A percentile compares a stretch with the other conserved stretches of the same genome.
phyloP scores from a whole-genome alignment of 2,797 vertebrate species.

The Liasis olivaceus region DNA sequence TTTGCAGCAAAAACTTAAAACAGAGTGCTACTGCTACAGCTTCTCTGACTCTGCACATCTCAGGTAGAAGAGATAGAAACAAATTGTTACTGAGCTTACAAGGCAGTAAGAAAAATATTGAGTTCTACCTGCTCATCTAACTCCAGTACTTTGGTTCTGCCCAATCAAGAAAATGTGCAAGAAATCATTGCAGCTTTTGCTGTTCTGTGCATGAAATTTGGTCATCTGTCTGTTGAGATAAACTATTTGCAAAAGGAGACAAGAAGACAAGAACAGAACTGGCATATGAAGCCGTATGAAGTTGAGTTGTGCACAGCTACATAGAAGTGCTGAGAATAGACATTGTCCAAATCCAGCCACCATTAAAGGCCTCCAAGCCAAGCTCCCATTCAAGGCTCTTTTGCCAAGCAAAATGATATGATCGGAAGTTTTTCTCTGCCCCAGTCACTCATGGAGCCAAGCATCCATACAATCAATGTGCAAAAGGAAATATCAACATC shows the following conservation, averaged over 20 bases:
- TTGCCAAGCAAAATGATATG: neutral
- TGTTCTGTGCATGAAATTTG: neutral
- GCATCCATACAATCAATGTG: neutral
- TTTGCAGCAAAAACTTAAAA: neutral
- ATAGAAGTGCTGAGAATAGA: neutral
- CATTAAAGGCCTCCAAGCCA: neutral
- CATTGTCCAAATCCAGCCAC: neutral
- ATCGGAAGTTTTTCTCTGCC: neutral
- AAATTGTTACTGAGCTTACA: neutral
- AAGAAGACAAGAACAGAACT: neutral
- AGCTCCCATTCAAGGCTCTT: neutral
- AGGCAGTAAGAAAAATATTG: neutral
- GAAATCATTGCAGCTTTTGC: neutral
- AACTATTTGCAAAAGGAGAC: neutral
- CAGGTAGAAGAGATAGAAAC: neutral
- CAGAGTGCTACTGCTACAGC: neutral
- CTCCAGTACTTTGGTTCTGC: neutral
- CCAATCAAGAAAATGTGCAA: neutral
- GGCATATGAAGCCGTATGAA: neutral
- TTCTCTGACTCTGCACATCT: neutral
- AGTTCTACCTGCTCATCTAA: neutral
- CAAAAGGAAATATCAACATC: neutral
- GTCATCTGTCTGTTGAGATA: neutral
- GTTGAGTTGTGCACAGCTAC: neutral
- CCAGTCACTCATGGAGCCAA: neutral